These are phyloP conservation scores for Drosophila borborema DNA, from an alignment of 2,888 invertebrate genomes.

Conservation along the genomic window DNA sequence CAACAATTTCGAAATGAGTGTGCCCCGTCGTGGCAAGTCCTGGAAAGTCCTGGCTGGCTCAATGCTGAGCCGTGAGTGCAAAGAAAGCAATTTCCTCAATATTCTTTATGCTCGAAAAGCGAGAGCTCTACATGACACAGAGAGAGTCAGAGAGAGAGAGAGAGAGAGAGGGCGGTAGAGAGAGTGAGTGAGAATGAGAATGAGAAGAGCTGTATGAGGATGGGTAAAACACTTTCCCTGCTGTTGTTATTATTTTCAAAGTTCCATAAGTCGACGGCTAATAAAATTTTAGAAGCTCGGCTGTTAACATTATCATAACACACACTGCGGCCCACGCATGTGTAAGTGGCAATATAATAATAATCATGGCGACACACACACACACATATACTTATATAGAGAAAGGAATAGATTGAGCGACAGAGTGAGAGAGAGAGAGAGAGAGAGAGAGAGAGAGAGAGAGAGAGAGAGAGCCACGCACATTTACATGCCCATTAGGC, in stretches of 20 bases:
- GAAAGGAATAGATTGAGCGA: background rate
- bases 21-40: conserved; percentile 49
- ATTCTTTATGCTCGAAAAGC: conserved; percentile 61
- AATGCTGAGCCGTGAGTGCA: conserved; percentile 62
- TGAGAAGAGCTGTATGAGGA: background rate
- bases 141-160: background rate
- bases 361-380: conserved; percentile 58
- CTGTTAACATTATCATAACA: conserved; percentile 77
- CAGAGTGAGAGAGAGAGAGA: background rate
- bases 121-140: conserved; percentile 2
- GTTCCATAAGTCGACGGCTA: conserved; percentile 68
- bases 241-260: conserved; percentile 75
- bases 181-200: background rate
- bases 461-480: conserved; percentile 22
- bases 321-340: conserved; percentile 40
- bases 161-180: background rate
- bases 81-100: conserved; percentile 77
- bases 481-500: conserved; percentile 69
- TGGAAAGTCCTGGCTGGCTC: conserved; percentile 7
- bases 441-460: too few species aligned
- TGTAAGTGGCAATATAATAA: conserved; percentile 68
- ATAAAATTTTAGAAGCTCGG: conserved; percentile 76
- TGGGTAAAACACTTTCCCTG: conserved; percentile 44
- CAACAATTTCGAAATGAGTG: conserved; percentile 76
- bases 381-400: background rate